Evolutionary conservation across 2,888 invertebrate genomes (phyloP).

Genomic region (Chironomus tentans): DNA sequence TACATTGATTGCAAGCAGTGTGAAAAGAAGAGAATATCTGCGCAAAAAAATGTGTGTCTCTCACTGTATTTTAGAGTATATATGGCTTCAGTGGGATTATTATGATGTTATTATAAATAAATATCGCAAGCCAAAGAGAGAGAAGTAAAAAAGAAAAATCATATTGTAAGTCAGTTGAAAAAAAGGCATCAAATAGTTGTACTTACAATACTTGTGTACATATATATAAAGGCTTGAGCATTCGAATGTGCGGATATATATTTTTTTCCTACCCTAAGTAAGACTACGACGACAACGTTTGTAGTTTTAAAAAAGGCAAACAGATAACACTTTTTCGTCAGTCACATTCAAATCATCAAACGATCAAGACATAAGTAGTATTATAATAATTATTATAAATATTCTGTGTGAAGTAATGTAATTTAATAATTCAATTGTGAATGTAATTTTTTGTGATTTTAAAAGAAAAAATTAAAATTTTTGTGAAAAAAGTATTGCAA

Average conservation of each 20-base stretch:
- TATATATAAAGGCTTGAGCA: conserved; percentile 7
- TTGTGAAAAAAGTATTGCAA: neutral
- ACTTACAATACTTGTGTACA: neutral
- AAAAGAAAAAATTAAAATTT: neutral
- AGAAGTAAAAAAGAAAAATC: neutral
- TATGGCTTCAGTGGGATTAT: too few species aligned
- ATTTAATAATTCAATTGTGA: neutral
- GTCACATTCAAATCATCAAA: neutral
- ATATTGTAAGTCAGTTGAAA: neutral
- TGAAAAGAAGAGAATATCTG: neutral
- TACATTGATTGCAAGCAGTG: too few species aligned
- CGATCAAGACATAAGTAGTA: neutral
- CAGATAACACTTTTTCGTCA: conserved; percentile 1
- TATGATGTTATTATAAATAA: neutral
- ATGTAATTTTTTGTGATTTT: neutral
- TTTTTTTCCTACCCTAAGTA: neutral
- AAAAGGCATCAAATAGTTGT: neutral
- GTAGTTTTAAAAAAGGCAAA: neutral
- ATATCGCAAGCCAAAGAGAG: neutral
- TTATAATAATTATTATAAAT: too few species aligned
- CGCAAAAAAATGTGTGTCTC: neutral
- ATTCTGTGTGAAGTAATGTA: neutral
- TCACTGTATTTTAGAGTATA: too few species aligned
- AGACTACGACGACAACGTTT: neutral
- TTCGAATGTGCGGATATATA: neutral